Evolutionary conservation across 1,140 invertebrate genomes (phyloP).

Genomic region (Berghia stephanieae): DNA sequence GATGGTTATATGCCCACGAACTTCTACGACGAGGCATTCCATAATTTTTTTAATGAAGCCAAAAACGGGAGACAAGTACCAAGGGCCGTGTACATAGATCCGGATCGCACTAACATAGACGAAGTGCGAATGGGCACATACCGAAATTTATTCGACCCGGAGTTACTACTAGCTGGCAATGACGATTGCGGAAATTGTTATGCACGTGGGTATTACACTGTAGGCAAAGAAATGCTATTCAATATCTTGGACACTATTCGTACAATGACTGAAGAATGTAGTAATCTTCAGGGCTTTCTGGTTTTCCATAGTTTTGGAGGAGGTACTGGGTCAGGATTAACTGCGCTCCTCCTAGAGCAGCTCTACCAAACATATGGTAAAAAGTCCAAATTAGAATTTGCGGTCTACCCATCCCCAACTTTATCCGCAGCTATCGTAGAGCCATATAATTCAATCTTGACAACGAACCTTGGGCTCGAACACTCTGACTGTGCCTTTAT

Average conservation of each 20-base stretch:
- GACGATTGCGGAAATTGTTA: conserved; percentile 19
- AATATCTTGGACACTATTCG: conserved; percentile 58
- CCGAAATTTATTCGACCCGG: conserved; percentile 72
- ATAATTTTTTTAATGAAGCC: conserved; percentile 40
- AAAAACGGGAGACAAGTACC: conserved; percentile 86
- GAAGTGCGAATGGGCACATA: conserved; percentile 75
- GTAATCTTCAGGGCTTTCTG: conserved; percentile 81
- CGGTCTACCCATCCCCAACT: conserved; percentile 77
- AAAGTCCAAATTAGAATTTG: conserved; percentile 51
- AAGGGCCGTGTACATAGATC: conserved; percentile 82
- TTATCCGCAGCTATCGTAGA: conserved; percentile 69
- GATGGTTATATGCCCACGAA: conserved; percentile 70
- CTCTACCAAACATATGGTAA: conserved; percentile 85
- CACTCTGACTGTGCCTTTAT: conserved; percentile 66
- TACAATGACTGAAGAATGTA: conserved; percentile 60
- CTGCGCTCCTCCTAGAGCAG: conserved; percentile 86
- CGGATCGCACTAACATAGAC: conserved; percentile 87
- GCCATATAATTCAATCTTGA: conserved; percentile 66
- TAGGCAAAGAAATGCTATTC: conserved; percentile 65
- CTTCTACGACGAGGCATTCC: conserved; percentile 19
- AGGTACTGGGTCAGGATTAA: conserved; percentile 89
- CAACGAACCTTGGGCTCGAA: too few species aligned
- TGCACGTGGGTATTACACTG: conserved; percentile 58
- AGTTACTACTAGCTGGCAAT: conserved; percentile 72
- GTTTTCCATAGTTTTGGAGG: conserved; percentile 78